Evolutionary conservation across 2,797 vertebrate species (phyloP).

Genomic region (Malacoctenus gilli): DNA sequence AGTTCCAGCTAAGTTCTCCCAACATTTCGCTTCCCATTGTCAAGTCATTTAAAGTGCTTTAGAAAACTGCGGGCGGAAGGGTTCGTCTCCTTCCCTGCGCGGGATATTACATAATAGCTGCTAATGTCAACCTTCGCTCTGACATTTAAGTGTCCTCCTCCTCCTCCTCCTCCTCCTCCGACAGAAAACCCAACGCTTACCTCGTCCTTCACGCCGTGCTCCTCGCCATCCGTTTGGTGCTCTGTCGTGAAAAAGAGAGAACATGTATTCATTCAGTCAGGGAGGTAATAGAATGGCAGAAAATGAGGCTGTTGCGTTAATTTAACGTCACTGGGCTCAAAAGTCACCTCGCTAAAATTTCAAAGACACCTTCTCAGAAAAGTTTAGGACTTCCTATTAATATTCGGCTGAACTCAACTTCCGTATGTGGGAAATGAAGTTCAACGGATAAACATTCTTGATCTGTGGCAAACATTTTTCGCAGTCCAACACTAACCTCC

Average conservation of each 20-base stretch:
- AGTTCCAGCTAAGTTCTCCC: constrained; percentile 1
- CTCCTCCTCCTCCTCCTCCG: no score
- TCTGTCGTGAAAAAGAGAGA: constrained; percentile 39
- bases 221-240: constrained; percentile 3
- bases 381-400: no score
- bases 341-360: not conserved
- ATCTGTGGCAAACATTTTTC: no score
- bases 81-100: not conserved
- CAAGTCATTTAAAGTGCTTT: not conserved
- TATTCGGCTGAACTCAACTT: not conserved
- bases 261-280: not conserved
- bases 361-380: no score
- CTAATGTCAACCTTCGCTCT: constrained; percentile 14
- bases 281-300: not conserved
- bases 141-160: constrained; percentile 19
- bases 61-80: not conserved
- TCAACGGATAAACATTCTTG: not conserved
- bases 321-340: not conserved
- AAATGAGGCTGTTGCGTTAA: not conserved
- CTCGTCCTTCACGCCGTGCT: constrained; percentile 47
- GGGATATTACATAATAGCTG: constrained; percentile 12
- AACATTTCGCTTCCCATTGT: not conserved
- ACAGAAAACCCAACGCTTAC: constrained; percentile 30
- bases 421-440: accelerated
- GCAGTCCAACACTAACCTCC: no score